phyloP scores from a whole-genome alignment of 2,113 vertebrate species.

The Neodon shergylaensis region DNA sequence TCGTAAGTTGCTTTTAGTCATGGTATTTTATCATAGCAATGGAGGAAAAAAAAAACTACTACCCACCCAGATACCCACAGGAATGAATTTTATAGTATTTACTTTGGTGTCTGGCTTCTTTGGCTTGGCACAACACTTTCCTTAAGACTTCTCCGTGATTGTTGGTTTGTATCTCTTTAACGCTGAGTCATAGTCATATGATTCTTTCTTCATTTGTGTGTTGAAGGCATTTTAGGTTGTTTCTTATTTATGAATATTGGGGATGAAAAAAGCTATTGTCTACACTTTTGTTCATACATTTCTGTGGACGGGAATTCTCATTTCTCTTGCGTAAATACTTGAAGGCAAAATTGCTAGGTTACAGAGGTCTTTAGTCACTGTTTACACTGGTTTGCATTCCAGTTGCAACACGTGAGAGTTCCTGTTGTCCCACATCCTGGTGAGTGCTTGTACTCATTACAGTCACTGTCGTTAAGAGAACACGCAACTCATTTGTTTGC shows the following conservation, averaged over 20 bases:
- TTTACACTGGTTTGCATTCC: not conserved
- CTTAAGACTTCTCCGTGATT: not conserved
- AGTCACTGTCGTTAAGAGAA: not conserved
- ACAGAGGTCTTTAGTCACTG: not conserved
- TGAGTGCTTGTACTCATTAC: not conserved
- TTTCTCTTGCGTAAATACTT: not conserved
- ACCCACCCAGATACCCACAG: not conserved
- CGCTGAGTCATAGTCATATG: not conserved
- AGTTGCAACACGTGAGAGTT: not conserved
- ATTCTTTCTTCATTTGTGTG: not conserved
- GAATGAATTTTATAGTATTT: not conserved
- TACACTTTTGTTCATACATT: not conserved
- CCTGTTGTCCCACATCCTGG: not conserved
- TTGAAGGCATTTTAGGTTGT: not conserved
- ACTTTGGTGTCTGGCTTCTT: not conserved
- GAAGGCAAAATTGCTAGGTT: not conserved
- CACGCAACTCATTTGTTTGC: not conserved
- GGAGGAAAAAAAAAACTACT: not conserved
- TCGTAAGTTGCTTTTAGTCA: not conserved
- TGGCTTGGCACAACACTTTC: not conserved
- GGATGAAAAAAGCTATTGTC: not conserved
- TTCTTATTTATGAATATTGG: not conserved
- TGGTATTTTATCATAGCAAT: not conserved
- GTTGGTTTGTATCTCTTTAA: not conserved
- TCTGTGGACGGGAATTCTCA: not conserved